Conservation (phyloP, 1,140 invertebrate genomes). For the Alviniconcha marisindica region DNA sequence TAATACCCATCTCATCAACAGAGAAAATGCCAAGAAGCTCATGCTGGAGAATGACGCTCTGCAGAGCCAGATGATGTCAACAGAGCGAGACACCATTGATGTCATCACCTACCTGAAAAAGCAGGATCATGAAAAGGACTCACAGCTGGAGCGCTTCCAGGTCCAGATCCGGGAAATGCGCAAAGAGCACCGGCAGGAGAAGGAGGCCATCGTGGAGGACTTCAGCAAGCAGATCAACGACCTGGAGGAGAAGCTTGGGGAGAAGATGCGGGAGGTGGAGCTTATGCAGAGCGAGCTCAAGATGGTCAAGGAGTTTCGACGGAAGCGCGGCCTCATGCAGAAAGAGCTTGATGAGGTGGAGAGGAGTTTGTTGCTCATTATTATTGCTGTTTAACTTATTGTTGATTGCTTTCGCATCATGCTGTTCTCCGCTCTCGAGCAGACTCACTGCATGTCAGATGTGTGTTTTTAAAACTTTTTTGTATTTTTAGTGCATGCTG, state of each 20-base stretch:
- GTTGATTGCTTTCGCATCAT: too few species aligned
- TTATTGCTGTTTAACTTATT: too few species aligned
- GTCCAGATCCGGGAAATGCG: conserved; percentile 68
- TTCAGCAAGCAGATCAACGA: conserved; percentile 73
- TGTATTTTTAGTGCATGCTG: too few species aligned
- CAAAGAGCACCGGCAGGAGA: conserved; percentile 70
- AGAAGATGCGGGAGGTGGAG: conserved; percentile 71
- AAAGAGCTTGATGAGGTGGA: conserved; percentile 74
- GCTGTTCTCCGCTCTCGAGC: too few species aligned
- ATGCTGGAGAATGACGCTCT: conserved; percentile 74
- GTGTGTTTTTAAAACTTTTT: too few species aligned
- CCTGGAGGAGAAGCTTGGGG: conserved; percentile 67
- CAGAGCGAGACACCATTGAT: conserved; percentile 76
- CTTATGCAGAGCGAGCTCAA: conserved; percentile 74
- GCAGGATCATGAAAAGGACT: conserved; percentile 74
- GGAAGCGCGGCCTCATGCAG: conserved; percentile 74
- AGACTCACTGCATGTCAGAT: too few species aligned
- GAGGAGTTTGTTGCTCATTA: too few species aligned
- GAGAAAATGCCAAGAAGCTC: conserved; percentile 72
- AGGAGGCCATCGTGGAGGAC: conserved; percentile 72
- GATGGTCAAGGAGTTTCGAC: conserved; percentile 74
- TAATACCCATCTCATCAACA: too few species aligned
- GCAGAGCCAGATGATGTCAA: conserved; percentile 71
- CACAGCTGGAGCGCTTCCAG: conserved; percentile 69
- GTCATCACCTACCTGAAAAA: conserved; percentile 75